Percentiles rank a stretch among this genome's conserved stretches.
Conservation (phyloP, 2,888 invertebrate genomes). For the Tortricodes alternella region DNA sequence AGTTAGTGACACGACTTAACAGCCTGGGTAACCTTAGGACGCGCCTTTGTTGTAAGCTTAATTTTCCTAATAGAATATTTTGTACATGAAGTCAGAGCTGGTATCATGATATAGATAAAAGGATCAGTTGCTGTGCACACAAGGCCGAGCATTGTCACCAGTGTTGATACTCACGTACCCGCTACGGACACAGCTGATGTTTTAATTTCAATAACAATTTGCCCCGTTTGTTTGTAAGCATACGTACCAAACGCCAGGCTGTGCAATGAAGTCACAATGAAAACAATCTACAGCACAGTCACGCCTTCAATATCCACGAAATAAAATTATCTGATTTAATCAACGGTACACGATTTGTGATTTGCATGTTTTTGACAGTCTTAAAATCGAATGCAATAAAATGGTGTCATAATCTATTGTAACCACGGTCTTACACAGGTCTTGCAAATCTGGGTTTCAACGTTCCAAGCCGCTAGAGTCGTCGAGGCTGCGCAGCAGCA, state of each 20-base stretch:
- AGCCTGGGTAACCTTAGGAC: constrained; percentile 42
- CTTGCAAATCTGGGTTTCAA: too few relatives aligned
- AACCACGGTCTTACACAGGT: too few relatives aligned
- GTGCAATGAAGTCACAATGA: constrained; percentile 32
- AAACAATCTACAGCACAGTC: constrained; percentile 46
- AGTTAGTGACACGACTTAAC: constrained; percentile 35
- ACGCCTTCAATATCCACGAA: constrained; percentile 51
- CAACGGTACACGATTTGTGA: constrained; percentile 41
- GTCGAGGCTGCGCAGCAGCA: too few relatives aligned
- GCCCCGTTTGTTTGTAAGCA: constrained; percentile 43
- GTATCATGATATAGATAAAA: constrained; percentile 53
- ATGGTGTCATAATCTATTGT: neutral
- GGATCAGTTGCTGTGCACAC: constrained; percentile 51
- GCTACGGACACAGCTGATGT: constrained; percentile 39
- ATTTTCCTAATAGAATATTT: constrained; percentile 46
- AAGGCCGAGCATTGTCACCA: constrained; percentile 56
- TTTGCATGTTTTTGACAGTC: constrained; percentile 19
- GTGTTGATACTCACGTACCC: constrained; percentile 42
- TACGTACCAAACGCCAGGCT: constrained; percentile 13
- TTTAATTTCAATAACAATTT: constrained; percentile 49
- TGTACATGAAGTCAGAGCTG: constrained; percentile 49
- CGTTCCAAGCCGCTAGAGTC: too few relatives aligned
- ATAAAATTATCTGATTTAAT: constrained; percentile 40
- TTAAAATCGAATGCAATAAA: neutral
- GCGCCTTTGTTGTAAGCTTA: constrained; percentile 40